A percentile compares a stretch with the other conserved stretches of the same genome.
Evolutionary conservation across 2,888 invertebrate species (phyloP).

Genomic region (Rhopalosiphum nymphaeae): DNA sequence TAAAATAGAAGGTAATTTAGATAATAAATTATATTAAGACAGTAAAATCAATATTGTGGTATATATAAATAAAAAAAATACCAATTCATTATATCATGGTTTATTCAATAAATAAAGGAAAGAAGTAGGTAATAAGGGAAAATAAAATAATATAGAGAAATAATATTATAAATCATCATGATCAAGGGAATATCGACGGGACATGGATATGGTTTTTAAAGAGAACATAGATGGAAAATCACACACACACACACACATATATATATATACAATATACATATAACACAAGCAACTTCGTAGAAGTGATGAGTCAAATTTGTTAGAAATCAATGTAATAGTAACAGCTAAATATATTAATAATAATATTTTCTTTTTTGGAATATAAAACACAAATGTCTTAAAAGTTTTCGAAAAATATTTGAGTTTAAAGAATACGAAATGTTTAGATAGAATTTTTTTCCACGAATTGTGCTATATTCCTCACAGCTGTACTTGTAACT

Average conservation of each 20-base stretch:
- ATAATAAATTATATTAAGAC: no score
- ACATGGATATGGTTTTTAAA: background rate
- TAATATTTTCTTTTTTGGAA: background rate
- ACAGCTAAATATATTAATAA: background rate
- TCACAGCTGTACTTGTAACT: background rate
- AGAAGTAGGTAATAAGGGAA: background rate
- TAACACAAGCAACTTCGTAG: background rate
- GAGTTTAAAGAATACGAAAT: background rate
- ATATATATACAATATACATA: background rate
- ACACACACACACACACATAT: background rate
- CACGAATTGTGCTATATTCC: background rate
- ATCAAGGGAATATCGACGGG: background rate
- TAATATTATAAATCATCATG: background rate
- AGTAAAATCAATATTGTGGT: no score
- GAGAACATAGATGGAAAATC: background rate
- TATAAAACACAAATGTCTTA: background rate
- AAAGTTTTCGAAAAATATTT: constrained; percentile 18
- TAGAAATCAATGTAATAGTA: background rate
- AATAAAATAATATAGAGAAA: background rate
- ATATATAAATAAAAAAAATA: no score
- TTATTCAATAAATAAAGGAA: no score
- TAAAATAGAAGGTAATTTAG: no score
- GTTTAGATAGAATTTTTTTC: background rate
- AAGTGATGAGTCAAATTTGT: background rate
- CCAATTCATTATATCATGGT: no score